Percentiles rank a stretch among this genome's conserved stretches.
Evolutionary conservation across 2,797 vertebrate genomes (phyloP).

Genomic region (Galagoides demidoff): DNA sequence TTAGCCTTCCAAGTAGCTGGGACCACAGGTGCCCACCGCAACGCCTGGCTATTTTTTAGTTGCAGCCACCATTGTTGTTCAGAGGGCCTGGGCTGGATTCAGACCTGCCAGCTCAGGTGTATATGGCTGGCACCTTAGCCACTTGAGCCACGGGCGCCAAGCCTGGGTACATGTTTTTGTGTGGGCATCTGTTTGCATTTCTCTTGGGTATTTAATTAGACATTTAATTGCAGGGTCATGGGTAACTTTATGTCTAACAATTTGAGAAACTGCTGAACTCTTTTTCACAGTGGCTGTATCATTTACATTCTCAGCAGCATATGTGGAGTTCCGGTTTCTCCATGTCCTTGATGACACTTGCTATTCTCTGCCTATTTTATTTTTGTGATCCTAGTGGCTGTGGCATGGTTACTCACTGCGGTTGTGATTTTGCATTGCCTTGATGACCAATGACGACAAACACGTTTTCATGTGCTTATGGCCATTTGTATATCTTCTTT

Average conservation of each 20-base stretch:
- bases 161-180: neutral
- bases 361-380: neutral
- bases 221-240: neutral
- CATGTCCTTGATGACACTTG: neutral
- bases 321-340: neutral
- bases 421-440: neutral
- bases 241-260: neutral
- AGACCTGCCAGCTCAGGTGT: too few species aligned
- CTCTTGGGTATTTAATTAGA: neutral
- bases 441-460: neutral
- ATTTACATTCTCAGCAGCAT: neutral
- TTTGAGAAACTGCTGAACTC: neutral
- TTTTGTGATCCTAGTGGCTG: neutral
- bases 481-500: neutral
- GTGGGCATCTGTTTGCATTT: neutral
- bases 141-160: too few species aligned
- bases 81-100: too few species aligned
- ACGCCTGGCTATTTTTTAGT: too few species aligned
- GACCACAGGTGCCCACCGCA: too few species aligned
- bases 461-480: neutral
- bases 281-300: neutral
- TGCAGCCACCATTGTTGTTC: too few species aligned
- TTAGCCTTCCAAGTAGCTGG: too few species aligned
- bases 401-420: neutral
- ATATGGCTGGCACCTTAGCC: too few species aligned